Conservation (phyloP, 2,113 vertebrate genomes). For the Lophius piscatorius region DNA sequence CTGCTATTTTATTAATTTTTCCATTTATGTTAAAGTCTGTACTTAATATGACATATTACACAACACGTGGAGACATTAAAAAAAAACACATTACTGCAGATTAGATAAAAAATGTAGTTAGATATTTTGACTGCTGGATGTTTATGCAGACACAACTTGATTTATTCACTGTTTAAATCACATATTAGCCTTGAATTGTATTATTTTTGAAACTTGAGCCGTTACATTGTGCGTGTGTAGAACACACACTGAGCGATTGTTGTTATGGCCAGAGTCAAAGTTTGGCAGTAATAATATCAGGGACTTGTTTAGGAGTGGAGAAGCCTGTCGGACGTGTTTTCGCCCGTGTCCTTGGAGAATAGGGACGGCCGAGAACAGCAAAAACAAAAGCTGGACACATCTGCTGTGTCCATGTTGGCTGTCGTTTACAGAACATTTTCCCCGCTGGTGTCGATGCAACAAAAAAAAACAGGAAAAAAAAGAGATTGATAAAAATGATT, state of each 20-base stretch:
- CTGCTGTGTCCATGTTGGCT: conserved; percentile 14
- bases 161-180: conserved; percentile 35
- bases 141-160: neutral
- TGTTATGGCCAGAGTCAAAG: conserved; percentile 76
- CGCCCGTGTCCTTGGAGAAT: conserved; percentile 63
- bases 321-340: conserved; percentile 92
- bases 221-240: conserved; percentile 22
- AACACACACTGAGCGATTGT: conserved; percentile 45
- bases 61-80: no score
- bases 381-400: conserved; percentile 39
- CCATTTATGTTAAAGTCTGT: no score
- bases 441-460: neutral
- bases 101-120: no score
- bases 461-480: neutral
- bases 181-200: conserved; percentile 21
- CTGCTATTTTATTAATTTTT: no score
- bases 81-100: conserved; percentile 8
- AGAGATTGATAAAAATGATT: neutral
- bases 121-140: conserved; percentile 10
- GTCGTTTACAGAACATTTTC: neutral
- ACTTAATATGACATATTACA: no score
- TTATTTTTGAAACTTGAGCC: conserved; percentile 30
- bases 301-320: conserved; percentile 81
- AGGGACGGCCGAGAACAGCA: conserved; percentile 59
- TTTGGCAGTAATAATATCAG: conserved; percentile 76